Percentiles rank a stretch among this genome's conserved stretches.
Conservation (phyloP, 2,797 vertebrate species). For the Sparus aurata region DNA sequence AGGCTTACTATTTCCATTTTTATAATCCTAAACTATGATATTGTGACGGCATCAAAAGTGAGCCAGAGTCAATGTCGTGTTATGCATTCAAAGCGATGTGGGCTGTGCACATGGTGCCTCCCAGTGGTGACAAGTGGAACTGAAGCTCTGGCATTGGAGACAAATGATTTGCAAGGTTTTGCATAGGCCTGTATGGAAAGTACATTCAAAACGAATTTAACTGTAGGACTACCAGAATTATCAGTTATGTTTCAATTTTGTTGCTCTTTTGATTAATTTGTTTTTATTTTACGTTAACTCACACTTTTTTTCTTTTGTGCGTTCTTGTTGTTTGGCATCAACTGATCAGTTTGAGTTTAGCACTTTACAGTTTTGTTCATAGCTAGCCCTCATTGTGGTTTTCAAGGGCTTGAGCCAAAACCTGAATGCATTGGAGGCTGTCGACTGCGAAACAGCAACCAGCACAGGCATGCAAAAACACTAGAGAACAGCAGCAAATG, state of each 20-base stretch:
- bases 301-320: slow-evolving; percentile 23
- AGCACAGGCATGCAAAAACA: slow-evolving; percentile 55
- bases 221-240: slow-evolving; percentile 53
- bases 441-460: slow-evolving; percentile 51
- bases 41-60: slow-evolving; percentile 39
- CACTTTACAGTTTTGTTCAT: slow-evolving; percentile 77
- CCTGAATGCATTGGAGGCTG: slow-evolving; percentile 52
- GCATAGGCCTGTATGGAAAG: slow-evolving; percentile 36
- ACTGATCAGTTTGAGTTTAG: slow-evolving; percentile 74
- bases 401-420: slow-evolving; percentile 75
- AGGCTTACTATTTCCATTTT: slow-evolving; percentile 44
- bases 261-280: slow-evolving; percentile 38
- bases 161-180: slow-evolving; percentile 37
- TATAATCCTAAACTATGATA: slow-evolving; percentile 38
- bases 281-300: slow-evolving; percentile 26
- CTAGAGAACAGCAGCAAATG: slow-evolving; percentile 31
- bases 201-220: slow-evolving; percentile 55
- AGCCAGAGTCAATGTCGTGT: slow-evolving; percentile 29
- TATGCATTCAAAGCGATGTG: slow-evolving; percentile 31
- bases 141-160: slow-evolving; percentile 31
- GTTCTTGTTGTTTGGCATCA: slow-evolving; percentile 50
- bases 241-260: slow-evolving; percentile 49
- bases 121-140: slow-evolving; percentile 70
- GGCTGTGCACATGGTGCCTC: slow-evolving; percentile 68
- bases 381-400: slow-evolving; percentile 55